Conservation (phyloP, 2,113 vertebrate genomes). For the Nycticryphes semicollaris region DNA sequence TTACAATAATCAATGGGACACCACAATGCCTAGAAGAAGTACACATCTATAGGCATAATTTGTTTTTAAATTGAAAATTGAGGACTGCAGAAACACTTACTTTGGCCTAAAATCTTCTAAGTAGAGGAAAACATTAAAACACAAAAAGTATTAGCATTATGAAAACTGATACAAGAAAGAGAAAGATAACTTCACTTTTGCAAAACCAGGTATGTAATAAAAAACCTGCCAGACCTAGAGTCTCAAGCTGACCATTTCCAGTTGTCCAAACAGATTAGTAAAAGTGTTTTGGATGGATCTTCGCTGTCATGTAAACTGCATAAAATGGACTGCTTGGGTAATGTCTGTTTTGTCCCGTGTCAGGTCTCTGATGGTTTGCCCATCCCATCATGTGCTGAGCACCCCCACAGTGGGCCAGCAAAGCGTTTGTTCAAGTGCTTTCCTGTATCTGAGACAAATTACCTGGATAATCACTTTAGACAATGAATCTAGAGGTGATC, state of each 20-base stretch:
- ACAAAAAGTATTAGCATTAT: neutral
- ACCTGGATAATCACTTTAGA: neutral
- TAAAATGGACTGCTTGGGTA: neutral
- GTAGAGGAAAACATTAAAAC: neutral
- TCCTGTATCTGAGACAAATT: neutral
- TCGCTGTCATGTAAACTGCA: neutral
- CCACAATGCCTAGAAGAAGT: neutral
- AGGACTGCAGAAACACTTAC: neutral
- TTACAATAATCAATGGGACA: neutral
- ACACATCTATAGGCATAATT: neutral
- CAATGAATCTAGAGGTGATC: neutral
- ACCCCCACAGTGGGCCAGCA: neutral
- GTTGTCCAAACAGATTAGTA: neutral
- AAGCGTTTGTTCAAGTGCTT: neutral
- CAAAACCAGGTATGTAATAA: neutral
- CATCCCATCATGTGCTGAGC: neutral
- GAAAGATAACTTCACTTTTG: neutral
- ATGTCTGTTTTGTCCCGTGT: neutral
- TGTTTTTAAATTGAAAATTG: neutral
- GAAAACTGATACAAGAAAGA: neutral
- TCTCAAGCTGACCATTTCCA: neutral
- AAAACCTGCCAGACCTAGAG: neutral
- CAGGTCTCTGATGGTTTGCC: neutral
- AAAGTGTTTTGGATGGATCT: neutral
- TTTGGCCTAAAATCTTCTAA: neutral